Base-by-base conservation (phyloP, 2,888 invertebrate genomes). In the Frankliniella intonsa region DNA sequence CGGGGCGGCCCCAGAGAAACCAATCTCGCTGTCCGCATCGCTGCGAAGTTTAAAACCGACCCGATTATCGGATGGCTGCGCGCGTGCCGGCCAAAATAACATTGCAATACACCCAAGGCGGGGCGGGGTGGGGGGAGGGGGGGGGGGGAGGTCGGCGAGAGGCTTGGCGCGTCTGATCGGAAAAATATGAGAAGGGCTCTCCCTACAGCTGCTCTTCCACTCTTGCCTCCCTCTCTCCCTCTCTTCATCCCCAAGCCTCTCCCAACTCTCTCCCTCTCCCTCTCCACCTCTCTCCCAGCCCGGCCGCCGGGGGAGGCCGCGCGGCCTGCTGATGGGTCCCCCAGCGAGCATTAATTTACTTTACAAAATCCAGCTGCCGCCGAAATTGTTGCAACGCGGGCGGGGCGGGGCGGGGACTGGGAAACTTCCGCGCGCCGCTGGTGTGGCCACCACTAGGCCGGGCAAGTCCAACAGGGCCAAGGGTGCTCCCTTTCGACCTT, bases 291-390 rank as follows among this genome's bases (percentile, higher is more conserved):
- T 12, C 55, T 7, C 69, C 22, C 69, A 9, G 69, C 22, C 22
- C 0, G 5, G 69, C 69, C 65, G 65, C 10, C 55, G 55, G 55
- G 14, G 7, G 55, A 11, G 55, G 51, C 51, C 10, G 55, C 8
- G 55, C 14, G 55, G 55, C 55, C 25, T 3, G n/a, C 62, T 76
- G 69, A 76, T 76, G 69, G 69, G 22, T 76, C 69, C 69, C 69
- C 25, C 69, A 25, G 69, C 69, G 69, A 76, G 69, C 69, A 76
- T 76, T 76, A 76, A 76, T 76, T 76, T 76, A 76, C 69, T 76
- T 76, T 76, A 76, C 69, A 76, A 76, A 76, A 76, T 76, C 69
- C 69, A 76, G 69, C 69, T 76, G 69, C 69, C 22, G 69, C 69
- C 69, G 69, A 76, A 76, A 76, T 76, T 76, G 69, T 76, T 76